Conservation (phyloP, 2,113 vertebrate species). For the Centropristis striata region DNA sequence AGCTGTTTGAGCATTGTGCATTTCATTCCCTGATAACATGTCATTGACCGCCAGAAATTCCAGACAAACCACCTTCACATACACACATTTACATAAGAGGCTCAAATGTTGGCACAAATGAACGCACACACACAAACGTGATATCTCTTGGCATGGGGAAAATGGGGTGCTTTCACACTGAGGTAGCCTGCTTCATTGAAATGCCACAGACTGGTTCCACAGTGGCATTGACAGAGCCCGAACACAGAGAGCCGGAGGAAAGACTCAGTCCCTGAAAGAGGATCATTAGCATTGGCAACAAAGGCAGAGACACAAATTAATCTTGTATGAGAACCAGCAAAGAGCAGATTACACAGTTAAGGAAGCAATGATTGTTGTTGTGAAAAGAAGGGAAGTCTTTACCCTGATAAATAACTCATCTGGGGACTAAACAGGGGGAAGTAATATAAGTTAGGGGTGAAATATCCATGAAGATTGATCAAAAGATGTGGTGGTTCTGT, state of each 20-base stretch:
- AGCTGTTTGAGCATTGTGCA: slow-evolving; percentile 2
- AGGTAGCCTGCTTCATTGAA: slow-evolving; percentile 70
- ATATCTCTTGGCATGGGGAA: slow-evolving; percentile 50
- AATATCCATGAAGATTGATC: slow-evolving; percentile 4
- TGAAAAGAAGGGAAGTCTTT: slow-evolving; percentile 59
- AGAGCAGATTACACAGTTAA: slow-evolving; percentile 66
- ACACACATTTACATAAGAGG: slow-evolving; percentile 43
- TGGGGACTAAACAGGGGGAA: slow-evolving; percentile 9
- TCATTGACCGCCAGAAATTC: slow-evolving; percentile 13
- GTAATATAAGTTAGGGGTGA: not conserved
- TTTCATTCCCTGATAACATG: slow-evolving; percentile 40
- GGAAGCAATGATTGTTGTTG: slow-evolving; percentile 59
- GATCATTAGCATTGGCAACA: slow-evolving; percentile 77
- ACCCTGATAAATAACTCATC: slow-evolving; percentile 54
- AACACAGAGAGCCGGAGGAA: slow-evolving; percentile 50
- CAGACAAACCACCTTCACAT: slow-evolving; percentile 19
- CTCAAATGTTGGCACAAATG: slow-evolving; percentile 9
- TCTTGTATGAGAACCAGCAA: slow-evolving; percentile 66
- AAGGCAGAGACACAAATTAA: slow-evolving; percentile 71
- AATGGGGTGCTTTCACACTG: slow-evolving; percentile 65
- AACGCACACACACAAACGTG: not conserved
- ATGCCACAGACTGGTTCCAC: slow-evolving; percentile 70
- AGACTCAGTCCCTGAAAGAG: slow-evolving; percentile 68
- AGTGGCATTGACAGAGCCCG: slow-evolving; percentile 47
- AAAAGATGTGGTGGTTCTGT: not conserved